Evolutionary conservation across 2,888 invertebrate genomes (phyloP).

Genomic region (Actias luna): DNA sequence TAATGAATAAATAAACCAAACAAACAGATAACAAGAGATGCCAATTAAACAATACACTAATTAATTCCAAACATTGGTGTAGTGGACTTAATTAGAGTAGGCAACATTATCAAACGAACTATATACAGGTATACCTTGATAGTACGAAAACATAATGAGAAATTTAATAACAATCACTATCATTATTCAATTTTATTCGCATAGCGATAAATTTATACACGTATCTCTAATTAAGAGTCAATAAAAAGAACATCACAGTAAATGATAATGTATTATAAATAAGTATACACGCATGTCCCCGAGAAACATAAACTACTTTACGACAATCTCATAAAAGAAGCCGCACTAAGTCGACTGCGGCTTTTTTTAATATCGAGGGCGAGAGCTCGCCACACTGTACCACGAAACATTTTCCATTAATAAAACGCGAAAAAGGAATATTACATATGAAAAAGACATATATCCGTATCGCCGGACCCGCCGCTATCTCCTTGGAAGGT

Average conservation of each 20-base stretch:
- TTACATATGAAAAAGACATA: constrained; percentile 82
- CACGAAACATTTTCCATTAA: constrained; percentile 82
- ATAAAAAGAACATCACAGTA: constrained; percentile 23
- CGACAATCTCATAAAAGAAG: constrained; percentile 72
- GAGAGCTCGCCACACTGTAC: constrained; percentile 74
- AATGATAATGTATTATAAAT: constrained; percentile 21
- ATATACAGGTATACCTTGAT: constrained; percentile 41
- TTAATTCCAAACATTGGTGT: constrained; percentile 82
- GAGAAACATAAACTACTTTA: constrained; percentile 65
- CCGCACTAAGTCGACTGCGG: constrained; percentile 64
- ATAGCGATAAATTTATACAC: not conserved
- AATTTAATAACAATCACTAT: constrained; percentile 46
- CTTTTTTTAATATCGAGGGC: constrained; percentile 77
- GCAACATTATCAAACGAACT: constrained; percentile 60
- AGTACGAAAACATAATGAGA: constrained; percentile 47
- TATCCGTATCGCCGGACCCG: constrained; percentile 81
- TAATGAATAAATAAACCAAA: constrained; percentile 81
- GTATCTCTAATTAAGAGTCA: constrained; percentile 17
- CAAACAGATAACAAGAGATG: constrained; percentile 82
- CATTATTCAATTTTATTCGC: constrained; percentile 27
- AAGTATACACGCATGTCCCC: constrained; percentile 29
- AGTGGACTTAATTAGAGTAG: constrained; percentile 80
- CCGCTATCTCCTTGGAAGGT: constrained; percentile 82
- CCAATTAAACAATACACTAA: constrained; percentile 82
- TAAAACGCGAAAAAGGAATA: constrained; percentile 83